Evolutionary conservation across 2,113 vertebrate genomes (phyloP), one percentile per base, ranked within the genome.

Genomic region (Proteles cristata): DNA sequence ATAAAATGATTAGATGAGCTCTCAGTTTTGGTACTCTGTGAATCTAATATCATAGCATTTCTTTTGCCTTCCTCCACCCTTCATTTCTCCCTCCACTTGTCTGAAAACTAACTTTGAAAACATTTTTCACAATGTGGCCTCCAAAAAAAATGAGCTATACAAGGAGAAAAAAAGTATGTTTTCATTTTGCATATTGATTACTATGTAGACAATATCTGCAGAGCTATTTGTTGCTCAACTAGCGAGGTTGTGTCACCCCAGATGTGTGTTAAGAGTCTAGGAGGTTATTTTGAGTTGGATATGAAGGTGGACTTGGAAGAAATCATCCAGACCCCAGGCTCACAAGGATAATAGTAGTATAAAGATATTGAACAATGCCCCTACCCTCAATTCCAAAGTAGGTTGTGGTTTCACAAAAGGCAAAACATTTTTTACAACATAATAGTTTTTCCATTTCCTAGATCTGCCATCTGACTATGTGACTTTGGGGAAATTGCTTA

Each of bases 51-150:
- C 83, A 28, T 21, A 63, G 8, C 2, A 15, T 61, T 80, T 50
- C 4, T 31, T 93, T 93, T 48, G 1, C 17, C 7, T 92, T 77
- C 55, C 10, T 48, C 33, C 33, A 11, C 3, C 55, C 23, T 61
- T 95, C 4, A 26, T 6, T 69, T 76, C 23, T 71, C 43, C 89
- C 16, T 17, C 26, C 25, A 43, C 8, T 63, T 91, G 28, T 68
- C 55, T 91, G 77, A 95, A 96, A 31, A 83, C 26, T 58, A 88
- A 68, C 90, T 85, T 81, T 63, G 74, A 55, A 92, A 82, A 69
- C 11, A 39, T 88, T 94, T 94, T 63, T 19, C 16, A 92, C 88
- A 88, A 61, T 65, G 80, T 53, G 19, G 7, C 7, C 16, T 86
- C 90, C 85, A 69, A 90, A 83, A 88, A 96, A 98, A 83, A 12